Conservation (phyloP, 1,140 invertebrate genomes). For the Thereuonema tuberculata region DNA sequence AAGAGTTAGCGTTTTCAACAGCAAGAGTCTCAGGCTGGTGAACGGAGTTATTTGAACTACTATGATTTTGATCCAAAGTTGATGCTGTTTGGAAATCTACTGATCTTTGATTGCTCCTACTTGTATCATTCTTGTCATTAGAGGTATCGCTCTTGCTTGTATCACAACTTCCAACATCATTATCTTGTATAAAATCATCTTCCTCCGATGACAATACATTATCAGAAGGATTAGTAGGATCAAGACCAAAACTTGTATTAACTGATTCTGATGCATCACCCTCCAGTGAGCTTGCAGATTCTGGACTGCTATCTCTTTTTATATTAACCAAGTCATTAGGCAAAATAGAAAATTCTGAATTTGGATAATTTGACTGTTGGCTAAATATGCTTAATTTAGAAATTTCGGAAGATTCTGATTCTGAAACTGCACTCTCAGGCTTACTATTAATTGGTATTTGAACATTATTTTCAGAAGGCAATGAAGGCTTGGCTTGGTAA, state of each 20-base stretch:
- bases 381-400: not conserved
- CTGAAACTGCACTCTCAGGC: not conserved
- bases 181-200: not conserved
- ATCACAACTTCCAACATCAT: not conserved
- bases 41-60: not conserved
- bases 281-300: not conserved
- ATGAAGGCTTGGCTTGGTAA: not conserved
- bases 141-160: not conserved
- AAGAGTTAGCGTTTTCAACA: too few relatives aligned
- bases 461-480: not conserved
- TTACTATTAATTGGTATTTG: not conserved
- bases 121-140: not conserved
- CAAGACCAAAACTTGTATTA: not conserved
- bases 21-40: not conserved
- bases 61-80: not conserved
- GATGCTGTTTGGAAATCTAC: not conserved
- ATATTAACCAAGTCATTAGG: not conserved
- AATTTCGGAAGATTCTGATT: too few relatives aligned
- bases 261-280: not conserved
- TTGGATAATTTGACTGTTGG: not conserved
- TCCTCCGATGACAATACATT: not conserved
- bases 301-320: not conserved
- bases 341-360: not conserved
- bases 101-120: not conserved
- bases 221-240: not conserved